A percentile compares a stretch with the other conserved stretches of the same genome.
Evolutionary conservation across 2,113 vertebrate species (phyloP).

Genomic region (Eurypyga helias): DNA sequence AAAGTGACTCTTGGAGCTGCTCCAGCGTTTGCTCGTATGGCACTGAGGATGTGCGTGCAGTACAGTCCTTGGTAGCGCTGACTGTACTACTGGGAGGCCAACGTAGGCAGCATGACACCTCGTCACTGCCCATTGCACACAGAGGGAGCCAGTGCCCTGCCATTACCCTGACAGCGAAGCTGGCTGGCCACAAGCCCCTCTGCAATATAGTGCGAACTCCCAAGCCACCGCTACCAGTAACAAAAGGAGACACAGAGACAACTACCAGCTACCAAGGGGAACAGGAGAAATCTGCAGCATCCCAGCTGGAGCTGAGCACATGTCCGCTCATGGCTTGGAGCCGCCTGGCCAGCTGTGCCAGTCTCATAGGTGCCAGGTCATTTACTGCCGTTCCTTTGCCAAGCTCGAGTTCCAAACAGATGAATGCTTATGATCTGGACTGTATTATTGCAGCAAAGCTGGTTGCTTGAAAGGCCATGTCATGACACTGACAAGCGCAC

Average conservation of each 20-base stretch:
- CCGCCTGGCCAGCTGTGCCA: not conserved
- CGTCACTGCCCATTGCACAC: fast-evolving
- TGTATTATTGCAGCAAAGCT: not conserved
- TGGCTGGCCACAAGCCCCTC: not conserved
- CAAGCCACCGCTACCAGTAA: not conserved
- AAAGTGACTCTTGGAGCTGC: not conserved
- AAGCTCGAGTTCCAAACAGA: not conserved
- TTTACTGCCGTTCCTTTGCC: not conserved
- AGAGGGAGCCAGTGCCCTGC: not conserved
- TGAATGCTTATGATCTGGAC: not conserved
- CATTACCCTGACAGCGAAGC: not conserved
- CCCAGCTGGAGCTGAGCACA: not conserved
- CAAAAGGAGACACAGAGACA: not conserved
- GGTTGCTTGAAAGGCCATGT: not conserved
- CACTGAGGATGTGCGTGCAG: fast-evolving
- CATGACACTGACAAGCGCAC: not conserved
- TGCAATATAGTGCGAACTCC: not conserved
- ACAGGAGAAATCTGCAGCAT: not conserved
- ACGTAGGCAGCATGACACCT: not conserved
- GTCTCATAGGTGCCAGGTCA: not conserved
- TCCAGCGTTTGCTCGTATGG: not conserved
- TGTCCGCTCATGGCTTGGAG: not conserved
- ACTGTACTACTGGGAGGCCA: not conserved
- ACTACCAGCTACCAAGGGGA: not conserved
- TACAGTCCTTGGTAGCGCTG: not conserved